Evolutionary conservation across 2,888 invertebrate genomes (phyloP), one percentile per base, ranked within the genome.

Genomic region (Nymphalis urticae): DNA sequence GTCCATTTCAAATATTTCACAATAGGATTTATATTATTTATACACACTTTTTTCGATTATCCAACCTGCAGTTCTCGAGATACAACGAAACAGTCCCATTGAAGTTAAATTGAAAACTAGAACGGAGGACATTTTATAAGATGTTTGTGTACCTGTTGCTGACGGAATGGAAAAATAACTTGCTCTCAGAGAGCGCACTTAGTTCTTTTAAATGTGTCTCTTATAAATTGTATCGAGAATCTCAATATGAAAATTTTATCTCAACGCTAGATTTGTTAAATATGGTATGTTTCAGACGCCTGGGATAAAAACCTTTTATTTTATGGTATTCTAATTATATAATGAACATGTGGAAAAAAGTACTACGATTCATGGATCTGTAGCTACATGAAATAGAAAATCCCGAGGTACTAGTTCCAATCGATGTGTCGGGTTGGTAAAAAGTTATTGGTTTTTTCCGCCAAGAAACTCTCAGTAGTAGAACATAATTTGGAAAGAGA

Each of bases 91-190:
- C 24, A 42, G 27, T 63, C 17, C 36, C 2, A 62, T 59, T 68
- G 47, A 59, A 63, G 51, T 51, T 63, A 63, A 63, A 68, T 63
- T 59, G 67, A 62, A 58, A 67, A 42, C 50, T 67, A 62, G 54
- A 63, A 68, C 48, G n/a, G 51, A 62, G 36, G 48, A 24, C 27
- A 3, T 48, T 59, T 62, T 62, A 58, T 48, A 50, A 10, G 47
- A 62, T 19, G 16, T 42, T 42, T 42, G 24, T 48, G 47, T 17
- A 63, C 62, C 62, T 68, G 62, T 68, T 63, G 48, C 27, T 47
- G 48, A 27, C 16, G 19, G 21, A 61, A 47, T 48, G 47, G 24
- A 60, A 61, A 61, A 61, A 61, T 32, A 17, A n/a, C 32, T 56
- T 27, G 9, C 8, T 48, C 21, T 17, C 48, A 21, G 6, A 16